These are phyloP conservation scores for Uloborus diversus DNA, from an alignment of 1,140 invertebrate species.

Conservation along the genomic window DNA sequence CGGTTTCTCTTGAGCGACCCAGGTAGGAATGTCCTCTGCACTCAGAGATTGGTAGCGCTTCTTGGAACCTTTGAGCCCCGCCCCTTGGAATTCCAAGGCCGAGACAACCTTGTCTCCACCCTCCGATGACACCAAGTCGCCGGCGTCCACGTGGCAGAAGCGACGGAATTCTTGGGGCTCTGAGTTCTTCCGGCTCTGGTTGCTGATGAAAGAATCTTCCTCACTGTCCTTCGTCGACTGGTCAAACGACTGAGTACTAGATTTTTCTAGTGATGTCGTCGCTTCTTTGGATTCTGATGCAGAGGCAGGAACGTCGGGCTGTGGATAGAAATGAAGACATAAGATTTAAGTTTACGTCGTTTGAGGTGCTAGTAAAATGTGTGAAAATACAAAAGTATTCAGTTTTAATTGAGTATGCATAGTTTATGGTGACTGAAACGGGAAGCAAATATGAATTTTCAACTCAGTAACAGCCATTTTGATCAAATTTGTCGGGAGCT, in stretches of 20 bases:
- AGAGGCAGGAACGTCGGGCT: no score
- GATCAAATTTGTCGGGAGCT: no score
- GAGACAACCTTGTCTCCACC: slow-evolving; percentile 21
- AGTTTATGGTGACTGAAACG: no score
- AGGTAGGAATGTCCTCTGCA: slow-evolving; percentile 49
- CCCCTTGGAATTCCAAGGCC: slow-evolving; percentile 3
- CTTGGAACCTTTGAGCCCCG: slow-evolving; percentile 6
- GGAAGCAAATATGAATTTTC: no score
- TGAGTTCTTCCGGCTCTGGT: background rate
- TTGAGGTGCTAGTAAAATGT: no score
- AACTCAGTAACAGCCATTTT: no score
- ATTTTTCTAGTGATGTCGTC: background rate
- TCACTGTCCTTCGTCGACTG: no score
- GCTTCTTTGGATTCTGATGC: background rate
- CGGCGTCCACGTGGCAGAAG: slow-evolving; percentile 24
- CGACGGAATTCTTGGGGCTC: slow-evolving; percentile 34
- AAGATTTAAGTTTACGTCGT: no score
- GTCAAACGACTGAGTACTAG: background rate
- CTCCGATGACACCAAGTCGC: slow-evolving; percentile 35
- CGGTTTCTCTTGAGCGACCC: slow-evolving; percentile 50
- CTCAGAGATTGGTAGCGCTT: slow-evolving; percentile 45
- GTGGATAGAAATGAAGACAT: no score
- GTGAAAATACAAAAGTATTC: no score
- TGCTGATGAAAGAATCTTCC: background rate
- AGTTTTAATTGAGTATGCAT: no score